These are phyloP conservation scores for Dasysyrphus albostriatus DNA, from an alignment of 2,888 invertebrate species.

Conservation along the genomic window DNA sequence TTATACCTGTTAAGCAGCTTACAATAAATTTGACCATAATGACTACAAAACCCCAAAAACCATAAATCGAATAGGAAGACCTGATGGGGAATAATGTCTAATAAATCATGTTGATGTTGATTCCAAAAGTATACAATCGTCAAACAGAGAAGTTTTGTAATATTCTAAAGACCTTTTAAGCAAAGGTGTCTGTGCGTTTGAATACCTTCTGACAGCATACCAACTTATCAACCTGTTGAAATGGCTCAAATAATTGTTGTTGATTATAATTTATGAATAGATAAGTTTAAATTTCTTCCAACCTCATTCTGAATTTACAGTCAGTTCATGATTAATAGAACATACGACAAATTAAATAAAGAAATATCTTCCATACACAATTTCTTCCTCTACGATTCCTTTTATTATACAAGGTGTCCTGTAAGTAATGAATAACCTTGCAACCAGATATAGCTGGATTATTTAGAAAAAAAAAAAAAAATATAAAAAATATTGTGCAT, in stretches of 20 bases:
- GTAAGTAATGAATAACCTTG: too few species aligned
- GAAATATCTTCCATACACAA: not conserved
- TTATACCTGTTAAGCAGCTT: constrained; percentile 25
- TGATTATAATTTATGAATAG: not conserved
- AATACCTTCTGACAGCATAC: not conserved
- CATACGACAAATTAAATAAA: not conserved
- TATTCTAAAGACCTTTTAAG: not conserved
- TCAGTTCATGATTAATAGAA: not conserved
- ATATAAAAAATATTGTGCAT: too few species aligned
- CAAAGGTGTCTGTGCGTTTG: not conserved
- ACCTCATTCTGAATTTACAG: not conserved
- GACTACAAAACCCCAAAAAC: constrained; percentile 18
- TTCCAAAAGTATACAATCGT: not conserved
- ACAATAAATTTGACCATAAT: constrained; percentile 51
- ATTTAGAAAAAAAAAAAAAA: too few species aligned
- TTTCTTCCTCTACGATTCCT: too few species aligned
- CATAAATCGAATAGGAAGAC: not conserved
- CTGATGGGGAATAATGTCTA: not conserved
- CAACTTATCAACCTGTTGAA: constrained; percentile 4
- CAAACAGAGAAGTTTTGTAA: not conserved
- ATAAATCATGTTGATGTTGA: constrained; percentile 41
- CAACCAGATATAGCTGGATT: too few species aligned
- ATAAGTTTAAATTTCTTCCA: not conserved
- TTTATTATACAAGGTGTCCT: too few species aligned
- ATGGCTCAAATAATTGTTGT: not conserved